Evolutionary conservation across 2,113 vertebrate species (phyloP).

Genomic region (Myotis yumanensis): DNA sequence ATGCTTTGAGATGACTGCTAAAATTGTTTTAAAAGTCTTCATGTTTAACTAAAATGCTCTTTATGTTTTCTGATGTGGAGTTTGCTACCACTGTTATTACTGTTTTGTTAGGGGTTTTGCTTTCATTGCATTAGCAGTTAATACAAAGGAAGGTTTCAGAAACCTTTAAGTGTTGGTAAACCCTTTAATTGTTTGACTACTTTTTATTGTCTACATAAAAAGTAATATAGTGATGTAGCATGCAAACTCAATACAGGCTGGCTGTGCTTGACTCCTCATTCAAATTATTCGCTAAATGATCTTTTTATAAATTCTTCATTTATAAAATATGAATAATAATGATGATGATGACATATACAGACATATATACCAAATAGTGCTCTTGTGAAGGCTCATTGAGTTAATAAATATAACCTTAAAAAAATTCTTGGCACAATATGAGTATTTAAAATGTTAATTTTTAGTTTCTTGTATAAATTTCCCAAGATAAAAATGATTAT

Average conservation of each 20-base stretch:
- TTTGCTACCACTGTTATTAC: neutral
- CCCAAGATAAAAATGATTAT: neutral
- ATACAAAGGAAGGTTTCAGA: neutral
- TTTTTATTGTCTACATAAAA: neutral
- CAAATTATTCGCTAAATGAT: neutral
- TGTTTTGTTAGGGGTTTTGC: neutral
- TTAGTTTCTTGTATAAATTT: slow-evolving; percentile 4
- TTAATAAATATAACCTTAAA: slow-evolving; percentile 11
- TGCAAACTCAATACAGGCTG: neutral
- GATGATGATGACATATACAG: neutral
- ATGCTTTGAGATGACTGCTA: slow-evolving; percentile 2
- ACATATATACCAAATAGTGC: neutral
- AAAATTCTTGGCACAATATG: neutral
- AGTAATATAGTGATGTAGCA: neutral
- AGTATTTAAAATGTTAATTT: slow-evolving; percentile 8
- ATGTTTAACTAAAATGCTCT: slow-evolving; percentile 20
- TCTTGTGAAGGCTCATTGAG: neutral
- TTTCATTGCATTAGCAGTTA: neutral
- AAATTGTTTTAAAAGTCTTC: slow-evolving; percentile 28
- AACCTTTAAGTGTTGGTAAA: neutral
- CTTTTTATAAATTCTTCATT: neutral
- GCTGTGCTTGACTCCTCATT: neutral
- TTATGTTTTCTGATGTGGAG: neutral
- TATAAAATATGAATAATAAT: neutral
- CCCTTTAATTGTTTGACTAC: neutral